These are phyloP conservation scores for Tetrapedia diversipes DNA, from an alignment of 2,888 invertebrate species.

Conservation along the genomic window DNA sequence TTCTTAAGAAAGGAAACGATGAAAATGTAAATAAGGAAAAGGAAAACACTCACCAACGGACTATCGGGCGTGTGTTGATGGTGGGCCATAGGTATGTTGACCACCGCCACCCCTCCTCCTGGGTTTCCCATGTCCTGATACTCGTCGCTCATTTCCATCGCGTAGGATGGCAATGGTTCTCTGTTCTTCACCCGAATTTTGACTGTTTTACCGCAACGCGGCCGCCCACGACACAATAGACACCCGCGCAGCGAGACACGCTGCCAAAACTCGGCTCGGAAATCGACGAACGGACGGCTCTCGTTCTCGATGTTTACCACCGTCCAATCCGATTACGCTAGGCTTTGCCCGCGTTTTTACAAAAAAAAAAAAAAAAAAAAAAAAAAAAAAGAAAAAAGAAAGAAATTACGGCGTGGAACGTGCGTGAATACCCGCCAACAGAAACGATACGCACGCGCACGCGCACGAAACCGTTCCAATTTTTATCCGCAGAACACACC, in stretches of 20 bases:
- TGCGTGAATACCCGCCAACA: not conserved
- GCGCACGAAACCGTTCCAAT: no score
- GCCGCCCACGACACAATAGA: slow-evolving; percentile 53
- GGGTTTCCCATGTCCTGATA: slow-evolving; percentile 80
- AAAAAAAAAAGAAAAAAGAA: no score
- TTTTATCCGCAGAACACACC: slow-evolving; percentile 11
- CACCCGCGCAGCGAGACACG: slow-evolving; percentile 49
- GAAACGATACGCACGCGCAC: not conserved
- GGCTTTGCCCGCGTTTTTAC: slow-evolving; percentile 4
- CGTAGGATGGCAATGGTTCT: slow-evolving; percentile 93
- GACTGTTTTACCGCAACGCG: slow-evolving; percentile 82
- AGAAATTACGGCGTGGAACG: not conserved
- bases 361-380: no score
- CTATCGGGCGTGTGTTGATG: slow-evolving; percentile 88
- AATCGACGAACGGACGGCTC: not conserved
- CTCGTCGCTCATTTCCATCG: slow-evolving; percentile 87
- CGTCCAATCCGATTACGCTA: slow-evolving; percentile 2
- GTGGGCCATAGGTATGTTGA: slow-evolving; percentile 81
- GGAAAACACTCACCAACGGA: slow-evolving; percentile 87
- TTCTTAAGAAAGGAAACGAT: no score
- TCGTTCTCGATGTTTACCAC: slow-evolving; percentile 8
- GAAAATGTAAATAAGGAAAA: no score
- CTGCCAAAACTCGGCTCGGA: slow-evolving; percentile 28
- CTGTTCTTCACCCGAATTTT: slow-evolving; percentile 96
- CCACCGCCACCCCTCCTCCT: slow-evolving; percentile 76